These are phyloP conservation scores for Sterna hirundo DNA, from an alignment of 2,113 vertebrate species.

Conservation along the genomic window DNA sequence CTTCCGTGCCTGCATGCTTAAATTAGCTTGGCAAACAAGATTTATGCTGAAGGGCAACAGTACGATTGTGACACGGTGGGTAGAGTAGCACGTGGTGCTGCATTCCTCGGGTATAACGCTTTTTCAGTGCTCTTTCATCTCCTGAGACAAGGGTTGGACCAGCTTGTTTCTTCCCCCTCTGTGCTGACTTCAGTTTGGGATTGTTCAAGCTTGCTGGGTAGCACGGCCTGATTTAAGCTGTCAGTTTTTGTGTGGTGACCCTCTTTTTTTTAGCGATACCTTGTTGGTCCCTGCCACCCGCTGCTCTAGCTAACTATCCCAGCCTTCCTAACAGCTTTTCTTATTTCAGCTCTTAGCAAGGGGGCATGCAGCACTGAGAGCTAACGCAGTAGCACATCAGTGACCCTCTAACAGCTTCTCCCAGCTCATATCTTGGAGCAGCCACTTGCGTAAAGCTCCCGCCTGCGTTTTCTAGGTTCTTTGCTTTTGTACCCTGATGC, in stretches of 20 bases:
- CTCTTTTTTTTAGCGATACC: background rate
- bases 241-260: background rate
- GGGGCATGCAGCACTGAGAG: background rate
- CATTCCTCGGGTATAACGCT: rapidly evolving
- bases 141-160: background rate
- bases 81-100: rapidly evolving
- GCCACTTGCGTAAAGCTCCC: background rate
- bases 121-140: background rate
- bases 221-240: background rate
- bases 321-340: background rate
- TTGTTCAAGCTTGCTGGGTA: background rate
- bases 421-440: background rate
- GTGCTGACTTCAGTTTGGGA: background rate
- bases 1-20: background rate
- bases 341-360: background rate
- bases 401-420: background rate
- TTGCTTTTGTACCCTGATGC: background rate
- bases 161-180: background rate
- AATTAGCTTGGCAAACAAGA: background rate
- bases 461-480: background rate
- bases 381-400: rapidly evolving
- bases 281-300: background rate
- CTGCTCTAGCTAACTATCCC: background rate
- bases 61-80: rapidly evolving
- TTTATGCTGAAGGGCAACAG: background rate